These are phyloP conservation scores for Leucania comma DNA, from an alignment of 2,888 invertebrate genomes.

Conservation along the genomic window DNA sequence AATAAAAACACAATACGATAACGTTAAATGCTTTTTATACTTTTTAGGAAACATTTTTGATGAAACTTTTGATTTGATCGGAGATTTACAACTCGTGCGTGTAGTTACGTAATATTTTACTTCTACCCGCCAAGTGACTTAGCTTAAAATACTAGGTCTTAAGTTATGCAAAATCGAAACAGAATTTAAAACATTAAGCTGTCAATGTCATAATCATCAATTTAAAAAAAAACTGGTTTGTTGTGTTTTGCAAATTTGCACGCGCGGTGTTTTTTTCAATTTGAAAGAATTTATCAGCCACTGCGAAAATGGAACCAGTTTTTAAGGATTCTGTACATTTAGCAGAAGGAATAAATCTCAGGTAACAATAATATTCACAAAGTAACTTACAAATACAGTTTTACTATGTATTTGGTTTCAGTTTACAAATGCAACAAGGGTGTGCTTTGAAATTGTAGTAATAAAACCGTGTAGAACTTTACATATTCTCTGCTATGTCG, in stretches of 20 bases:
- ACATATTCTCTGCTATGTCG: too few species aligned
- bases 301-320: constrained; percentile 75
- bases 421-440: not conserved
- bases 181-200: not conserved
- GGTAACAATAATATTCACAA: constrained; percentile 66
- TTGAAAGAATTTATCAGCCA: not conserved
- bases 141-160: not conserved
- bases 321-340: constrained; percentile 78
- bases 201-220: constrained; percentile 13
- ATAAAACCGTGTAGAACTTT: too few species aligned
- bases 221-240: not conserved
- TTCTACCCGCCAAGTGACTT: too few species aligned
- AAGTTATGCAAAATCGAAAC: not conserved
- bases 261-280: not conserved
- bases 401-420: not conserved
- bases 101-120: not conserved
- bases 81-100: not conserved
- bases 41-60: not conserved
- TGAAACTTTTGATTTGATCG: not conserved
- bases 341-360: constrained; percentile 80
- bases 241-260: not conserved
- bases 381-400: not conserved
- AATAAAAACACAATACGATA: not conserved
- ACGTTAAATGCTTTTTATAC: too few species aligned
- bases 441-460: too few species aligned